Evolutionary conservation across 2,888 invertebrate genomes (phyloP), one percentile per base, ranked within the genome.

Genomic region (Bombyx huttoni): DNA sequence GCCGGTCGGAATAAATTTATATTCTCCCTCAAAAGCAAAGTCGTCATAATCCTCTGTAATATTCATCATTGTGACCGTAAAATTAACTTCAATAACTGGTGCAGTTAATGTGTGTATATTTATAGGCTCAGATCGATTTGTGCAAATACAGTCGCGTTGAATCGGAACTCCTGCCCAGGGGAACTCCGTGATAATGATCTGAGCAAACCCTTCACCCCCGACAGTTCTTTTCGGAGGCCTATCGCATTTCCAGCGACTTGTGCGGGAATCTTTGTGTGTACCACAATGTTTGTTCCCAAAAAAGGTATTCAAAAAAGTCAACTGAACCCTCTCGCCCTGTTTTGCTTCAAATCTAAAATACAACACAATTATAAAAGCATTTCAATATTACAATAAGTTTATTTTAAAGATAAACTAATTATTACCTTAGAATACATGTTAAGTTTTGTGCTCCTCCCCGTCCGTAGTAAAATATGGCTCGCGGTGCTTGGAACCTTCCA

Each of bases 381-480:
- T 8, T 9, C 47, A 24, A 52, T 53, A 40, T 8, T 40, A 6
- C 40, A 10, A 40, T 40, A 40, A 40, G 2, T 1, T 40, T 5
- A 24, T 24, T 24, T 24, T 24, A 24, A 24, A 1, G 3, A 40
- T 40, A 40, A 40, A 35, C 7, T 9, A 40, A 40, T 40, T 7
- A 58, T 64, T 73, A 87, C 87, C 93, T 91, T 67, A 94, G 91
- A 57, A 92, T 89, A 74, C 95, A 95, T 54, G 91, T 93, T 52
- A 95, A 79, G 70, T 94, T 93, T 68, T 91, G 90, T 14, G 93
- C 91, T 1, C 95, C 96, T 12, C 95, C 96, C 62, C 95, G 89
- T 1, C 95, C 95, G 68, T 93, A 96, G 68, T 94, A 91, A 80
- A 96, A 95, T 52, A 95, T 94, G 62, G 94, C 94, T 64, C 92